A percentile compares a stretch with the other conserved stretches of the same genome.
Conservation (phyloP, 2,797 vertebrate genomes). For the Lagorchestes hirsutus region DNA sequence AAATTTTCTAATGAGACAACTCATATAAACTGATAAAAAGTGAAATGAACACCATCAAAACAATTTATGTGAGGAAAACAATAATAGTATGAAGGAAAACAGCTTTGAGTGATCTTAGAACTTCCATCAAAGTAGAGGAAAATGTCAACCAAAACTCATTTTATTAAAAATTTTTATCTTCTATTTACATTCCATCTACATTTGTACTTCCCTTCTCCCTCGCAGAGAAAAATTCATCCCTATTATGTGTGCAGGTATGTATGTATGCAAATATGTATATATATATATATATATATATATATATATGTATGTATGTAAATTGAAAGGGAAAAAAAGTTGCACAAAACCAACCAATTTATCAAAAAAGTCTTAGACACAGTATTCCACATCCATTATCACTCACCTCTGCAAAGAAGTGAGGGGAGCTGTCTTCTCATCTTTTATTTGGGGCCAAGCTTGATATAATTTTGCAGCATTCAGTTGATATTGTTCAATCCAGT, state of each 20-base stretch:
- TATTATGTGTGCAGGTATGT: background rate
- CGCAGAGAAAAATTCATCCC: background rate
- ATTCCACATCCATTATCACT: background rate
- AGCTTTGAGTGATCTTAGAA: background rate
- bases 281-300: no score
- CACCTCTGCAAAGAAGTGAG: background rate
- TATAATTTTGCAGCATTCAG: background rate
- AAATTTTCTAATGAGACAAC: background rate
- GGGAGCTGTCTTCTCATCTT: background rate
- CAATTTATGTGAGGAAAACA: background rate
- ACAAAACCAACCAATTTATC: background rate
- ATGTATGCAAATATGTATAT: background rate
- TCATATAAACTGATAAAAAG: background rate
- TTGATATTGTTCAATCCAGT: background rate
- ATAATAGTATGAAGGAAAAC: background rate
- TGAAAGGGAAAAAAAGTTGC: background rate
- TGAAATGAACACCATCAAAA: background rate
- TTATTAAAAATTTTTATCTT: background rate
- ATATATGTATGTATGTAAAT: background rate
- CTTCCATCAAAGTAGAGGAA: background rate
- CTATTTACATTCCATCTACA: background rate
- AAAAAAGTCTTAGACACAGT: background rate
- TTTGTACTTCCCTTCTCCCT: background rate
- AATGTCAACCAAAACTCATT: background rate
- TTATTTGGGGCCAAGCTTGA: background rate